Conservation (phyloP, 2,113 vertebrate genomes). For the Melozone crissalis region DNA sequence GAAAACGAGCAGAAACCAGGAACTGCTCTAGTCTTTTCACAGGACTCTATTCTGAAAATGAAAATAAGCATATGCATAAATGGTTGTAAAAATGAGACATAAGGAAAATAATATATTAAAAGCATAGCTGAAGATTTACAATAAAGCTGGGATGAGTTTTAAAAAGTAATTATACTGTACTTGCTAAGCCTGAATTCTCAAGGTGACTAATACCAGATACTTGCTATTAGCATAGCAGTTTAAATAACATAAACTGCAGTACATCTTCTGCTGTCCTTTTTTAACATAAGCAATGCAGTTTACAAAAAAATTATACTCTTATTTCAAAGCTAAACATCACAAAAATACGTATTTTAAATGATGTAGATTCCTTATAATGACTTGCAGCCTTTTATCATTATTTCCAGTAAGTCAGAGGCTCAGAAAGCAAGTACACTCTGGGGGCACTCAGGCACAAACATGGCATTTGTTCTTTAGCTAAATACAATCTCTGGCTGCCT, state of each 20-base stretch:
- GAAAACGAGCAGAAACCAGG: background rate
- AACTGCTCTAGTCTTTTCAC: background rate
- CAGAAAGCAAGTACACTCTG: constrained; percentile 35
- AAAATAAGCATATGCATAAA: background rate
- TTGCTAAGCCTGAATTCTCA: constrained; percentile 16
- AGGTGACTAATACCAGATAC: background rate
- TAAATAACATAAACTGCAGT: background rate
- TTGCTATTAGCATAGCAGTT: background rate
- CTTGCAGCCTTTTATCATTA: constrained; percentile 25
- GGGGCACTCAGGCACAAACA: constrained; percentile 44
- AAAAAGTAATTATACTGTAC: constrained; percentile 6
- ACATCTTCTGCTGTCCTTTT: background rate
- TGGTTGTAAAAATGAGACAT: background rate
- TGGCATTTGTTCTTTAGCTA: constrained; percentile 42
- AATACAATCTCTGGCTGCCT: constrained; percentile 1
- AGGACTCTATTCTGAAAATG: background rate
- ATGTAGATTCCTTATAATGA: background rate
- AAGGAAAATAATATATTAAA: background rate
- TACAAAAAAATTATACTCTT: background rate
- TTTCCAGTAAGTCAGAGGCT: constrained; percentile 24
- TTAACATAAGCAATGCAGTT: background rate
- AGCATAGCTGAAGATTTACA: background rate
- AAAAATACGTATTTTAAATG: background rate
- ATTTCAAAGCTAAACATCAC: constrained; percentile 13
- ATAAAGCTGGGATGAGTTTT: background rate